Evolutionary conservation across 2,113 vertebrate genomes (phyloP).

Genomic region (Isichthys henryi): DNA sequence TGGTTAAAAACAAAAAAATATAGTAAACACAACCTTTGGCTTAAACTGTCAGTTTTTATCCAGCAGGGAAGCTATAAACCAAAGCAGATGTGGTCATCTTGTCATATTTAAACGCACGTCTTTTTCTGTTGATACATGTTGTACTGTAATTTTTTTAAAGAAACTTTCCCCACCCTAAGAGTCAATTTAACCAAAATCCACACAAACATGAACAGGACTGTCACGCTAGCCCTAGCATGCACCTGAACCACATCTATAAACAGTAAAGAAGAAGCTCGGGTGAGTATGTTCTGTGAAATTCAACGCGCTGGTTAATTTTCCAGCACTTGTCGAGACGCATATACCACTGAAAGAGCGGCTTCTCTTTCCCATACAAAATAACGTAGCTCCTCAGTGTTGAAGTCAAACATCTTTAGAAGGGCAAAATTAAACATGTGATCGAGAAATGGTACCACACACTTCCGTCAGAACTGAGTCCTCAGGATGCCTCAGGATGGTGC

Average conservation of each 20-base stretch:
- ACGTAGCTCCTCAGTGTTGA: neutral
- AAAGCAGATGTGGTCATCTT: slow-evolving; percentile 1
- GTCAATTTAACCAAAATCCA: neutral
- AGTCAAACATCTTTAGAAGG: neutral
- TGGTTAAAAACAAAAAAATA: neutral
- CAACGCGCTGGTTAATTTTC: neutral
- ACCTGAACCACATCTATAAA: neutral
- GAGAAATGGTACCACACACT: neutral
- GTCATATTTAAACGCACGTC: neutral
- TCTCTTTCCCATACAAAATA: neutral
- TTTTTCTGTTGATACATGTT: neutral
- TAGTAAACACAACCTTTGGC: neutral
- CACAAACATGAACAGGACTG: neutral
- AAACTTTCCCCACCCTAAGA: neutral
- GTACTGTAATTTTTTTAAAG: neutral
- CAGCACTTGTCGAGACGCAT: neutral
- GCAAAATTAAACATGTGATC: neutral
- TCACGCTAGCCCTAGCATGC: neutral
- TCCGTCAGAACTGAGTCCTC: neutral
- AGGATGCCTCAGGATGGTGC: too few species aligned
- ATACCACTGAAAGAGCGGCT: neutral
- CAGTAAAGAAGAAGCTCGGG: neutral
- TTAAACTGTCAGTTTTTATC: neutral
- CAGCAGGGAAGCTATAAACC: neutral
- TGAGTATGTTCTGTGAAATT: neutral